phyloP scores from a whole-genome alignment of 1,140 invertebrate species.

The Venustaconcha ellipsiformis region DNA sequence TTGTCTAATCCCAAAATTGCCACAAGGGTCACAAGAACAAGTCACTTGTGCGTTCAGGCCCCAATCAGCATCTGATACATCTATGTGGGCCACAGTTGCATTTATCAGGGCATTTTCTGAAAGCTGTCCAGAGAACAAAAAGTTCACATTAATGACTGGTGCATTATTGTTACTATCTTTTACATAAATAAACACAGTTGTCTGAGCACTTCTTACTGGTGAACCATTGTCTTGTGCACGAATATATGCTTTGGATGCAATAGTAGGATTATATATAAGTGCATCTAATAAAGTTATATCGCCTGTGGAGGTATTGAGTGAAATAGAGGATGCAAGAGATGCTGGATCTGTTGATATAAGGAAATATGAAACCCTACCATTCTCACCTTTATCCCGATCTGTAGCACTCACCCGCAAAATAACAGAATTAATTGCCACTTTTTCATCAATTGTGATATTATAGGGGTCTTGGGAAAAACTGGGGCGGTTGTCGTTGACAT shows the following conservation, averaged over 20 bases:
- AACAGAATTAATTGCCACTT: slow-evolving; percentile 46
- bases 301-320: slow-evolving; percentile 36
- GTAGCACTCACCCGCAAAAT: slow-evolving; percentile 45
- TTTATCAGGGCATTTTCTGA: slow-evolving; percentile 43
- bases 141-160: slow-evolving; percentile 51
- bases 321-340: slow-evolving; percentile 1
- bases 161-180: slow-evolving; percentile 58
- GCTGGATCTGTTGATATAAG: slow-evolving; percentile 5
- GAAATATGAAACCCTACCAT: slow-evolving; percentile 42
- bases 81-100: slow-evolving; percentile 57
- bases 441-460: slow-evolving; percentile 78
- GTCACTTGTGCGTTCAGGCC: slow-evolving; percentile 54
- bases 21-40: slow-evolving; percentile 36
- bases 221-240: slow-evolving; percentile 50
- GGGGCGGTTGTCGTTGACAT: slow-evolving; percentile 93
- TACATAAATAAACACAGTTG: slow-evolving; percentile 49
- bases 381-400: slow-evolving; percentile 59
- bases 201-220: slow-evolving; percentile 32
- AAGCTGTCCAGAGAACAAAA: slow-evolving; percentile 43
- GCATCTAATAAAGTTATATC: slow-evolving; percentile 67
- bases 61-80: slow-evolving; percentile 56
- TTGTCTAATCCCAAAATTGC: slow-evolving; percentile 16
- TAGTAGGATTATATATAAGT: slow-evolving; percentile 81
- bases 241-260: slow-evolving; percentile 47
- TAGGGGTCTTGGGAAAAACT: slow-evolving; percentile 73